Evolutionary conservation across 1,140 invertebrate genomes (phyloP).

Genomic region (Melitaea cinxia): DNA sequence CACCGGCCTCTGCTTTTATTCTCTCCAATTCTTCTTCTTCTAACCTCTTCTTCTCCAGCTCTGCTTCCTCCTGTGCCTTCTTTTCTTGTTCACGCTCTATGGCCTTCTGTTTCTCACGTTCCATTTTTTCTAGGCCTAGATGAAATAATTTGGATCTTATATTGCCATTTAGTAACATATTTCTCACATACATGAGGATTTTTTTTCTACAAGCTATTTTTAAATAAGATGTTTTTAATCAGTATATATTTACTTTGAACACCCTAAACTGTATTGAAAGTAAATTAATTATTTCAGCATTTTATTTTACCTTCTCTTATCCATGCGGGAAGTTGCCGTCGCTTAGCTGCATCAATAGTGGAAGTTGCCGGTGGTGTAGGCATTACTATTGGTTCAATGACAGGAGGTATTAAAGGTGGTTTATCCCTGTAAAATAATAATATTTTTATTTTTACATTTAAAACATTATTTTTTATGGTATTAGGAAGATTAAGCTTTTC

Average conservation of each 20-base stretch:
- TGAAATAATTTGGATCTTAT: no score
- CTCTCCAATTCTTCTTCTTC: slow-evolving; percentile 83
- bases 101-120: slow-evolving; percentile 95
- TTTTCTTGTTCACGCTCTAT: slow-evolving; percentile 89
- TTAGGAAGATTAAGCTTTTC: no score
- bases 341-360: slow-evolving; percentile 91
- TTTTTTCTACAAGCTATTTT: no score
- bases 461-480: no score
- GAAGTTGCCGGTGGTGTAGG: slow-evolving; percentile 47
- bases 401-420: slow-evolving; percentile 53
- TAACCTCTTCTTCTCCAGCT: slow-evolving; percentile 83
- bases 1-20: slow-evolving; percentile 78
- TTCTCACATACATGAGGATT: no score
- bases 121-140: slow-evolving; percentile 96
- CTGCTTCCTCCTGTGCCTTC: slow-evolving; percentile 84
- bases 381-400: slow-evolving; percentile 54
- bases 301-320: slow-evolving; percentile 95
- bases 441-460: no score
- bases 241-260: no score
- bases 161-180: no score
- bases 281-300: no score
- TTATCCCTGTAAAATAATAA: slow-evolving; percentile 59
- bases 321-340: slow-evolving; percentile 96
- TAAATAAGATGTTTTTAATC: no score
- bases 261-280: no score